Conservation (phyloP, 1,140 invertebrate species). For the Battus philenor region DNA sequence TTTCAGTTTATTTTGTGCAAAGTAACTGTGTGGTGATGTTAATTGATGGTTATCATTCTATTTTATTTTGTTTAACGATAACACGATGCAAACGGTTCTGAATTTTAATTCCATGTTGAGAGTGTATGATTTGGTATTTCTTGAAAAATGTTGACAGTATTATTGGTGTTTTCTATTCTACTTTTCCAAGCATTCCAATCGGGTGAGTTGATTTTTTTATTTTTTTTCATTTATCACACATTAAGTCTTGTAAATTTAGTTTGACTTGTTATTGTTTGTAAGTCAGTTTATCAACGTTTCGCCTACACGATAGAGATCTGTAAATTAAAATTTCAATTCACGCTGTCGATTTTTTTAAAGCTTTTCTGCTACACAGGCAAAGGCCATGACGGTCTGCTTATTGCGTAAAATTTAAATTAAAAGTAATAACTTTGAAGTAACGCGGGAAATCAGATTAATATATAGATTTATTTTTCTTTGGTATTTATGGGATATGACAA, state of each 20-base stretch:
- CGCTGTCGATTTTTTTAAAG: neutral
- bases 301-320: no score
- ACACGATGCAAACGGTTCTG: slow-evolving; percentile 61
- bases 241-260: neutral
- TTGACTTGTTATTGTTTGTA: no score
- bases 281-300: no score
- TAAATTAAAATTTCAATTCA: neutral
- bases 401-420: no score
- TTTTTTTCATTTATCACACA: neutral
- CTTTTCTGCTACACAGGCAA: neutral
- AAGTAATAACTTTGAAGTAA: no score
- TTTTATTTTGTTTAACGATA: slow-evolving; percentile 34
- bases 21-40: slow-evolving; percentile 33
- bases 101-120: slow-evolving; percentile 47
- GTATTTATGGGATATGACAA: no score
- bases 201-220: slow-evolving; percentile 37
- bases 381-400: no score
- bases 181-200: slow-evolving; percentile 40
- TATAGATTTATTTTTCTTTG: no score
- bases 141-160: slow-evolving; percentile 64
- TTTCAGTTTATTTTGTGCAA: slow-evolving; percentile 32
- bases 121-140: slow-evolving; percentile 50
- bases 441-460: no score
- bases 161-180: slow-evolving; percentile 45
- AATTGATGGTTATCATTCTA: slow-evolving; percentile 24